Evolutionary conservation across 2,797 vertebrate species (phyloP), one percentile per base, ranked within the genome.

Genomic region (Typhlichthys eigenmanni): DNA sequence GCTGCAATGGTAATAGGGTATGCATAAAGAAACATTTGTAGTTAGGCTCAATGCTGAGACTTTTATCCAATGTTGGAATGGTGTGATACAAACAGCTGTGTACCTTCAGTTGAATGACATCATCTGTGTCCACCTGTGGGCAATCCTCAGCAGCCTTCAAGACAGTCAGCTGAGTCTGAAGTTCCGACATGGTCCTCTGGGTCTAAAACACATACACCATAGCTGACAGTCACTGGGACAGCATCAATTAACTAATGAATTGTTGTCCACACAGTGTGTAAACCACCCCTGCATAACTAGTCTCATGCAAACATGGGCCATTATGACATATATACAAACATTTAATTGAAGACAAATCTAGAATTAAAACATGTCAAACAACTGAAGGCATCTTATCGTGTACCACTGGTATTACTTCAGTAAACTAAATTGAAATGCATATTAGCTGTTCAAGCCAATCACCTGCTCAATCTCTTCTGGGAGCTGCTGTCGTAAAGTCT

Each of bases 111-210:
- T 94, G 92, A 14, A 78, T 60, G 9, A 85, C 80, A 57, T 94
- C 93, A 61, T 95, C 94, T 0, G 70, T 71, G 14, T 90, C 91
- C 1, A 87, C 79, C 55, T 90, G 79, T 19, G 84, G 76, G 0
- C 80, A 48, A 0, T 92, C 87, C 43, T 85, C 85, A 50, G 88
- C 70, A 53, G 80, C 72, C 34, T 91, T 94, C 62, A 96, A 86
- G 62, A 93, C 91, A 78, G 96, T 95, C 79, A 96, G 81, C 81
- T 98, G 95, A 60, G 89, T 86, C 68, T 97, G 95, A 79, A 98
- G 91, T 65, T 90, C 91, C 61, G 85, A 64, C 0, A 92, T 87
- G 0, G 89, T 89, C 53, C 72, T 92, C 88, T 94, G 93, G 51
- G 93, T 95, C 95, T 98, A 76, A 11, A 38, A 38, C 34, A 38